Evolutionary conservation across 2,113 vertebrate species (phyloP).

Genomic region (Poecile atricapillus): DNA sequence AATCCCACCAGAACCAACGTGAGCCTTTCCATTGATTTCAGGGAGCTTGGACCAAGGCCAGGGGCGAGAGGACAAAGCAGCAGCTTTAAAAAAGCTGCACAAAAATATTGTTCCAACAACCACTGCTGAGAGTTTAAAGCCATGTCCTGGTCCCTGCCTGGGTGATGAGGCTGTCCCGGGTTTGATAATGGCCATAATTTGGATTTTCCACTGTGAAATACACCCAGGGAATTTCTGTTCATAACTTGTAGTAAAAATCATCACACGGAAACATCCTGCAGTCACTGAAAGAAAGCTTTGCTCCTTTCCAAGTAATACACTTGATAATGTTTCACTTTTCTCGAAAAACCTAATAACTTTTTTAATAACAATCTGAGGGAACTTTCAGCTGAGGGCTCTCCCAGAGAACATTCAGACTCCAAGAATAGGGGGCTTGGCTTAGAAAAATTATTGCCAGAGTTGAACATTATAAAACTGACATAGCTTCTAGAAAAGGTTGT

Average conservation of each 20-base stretch:
- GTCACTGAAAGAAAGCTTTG: background rate
- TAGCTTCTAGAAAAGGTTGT: conserved; percentile 23
- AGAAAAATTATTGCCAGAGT: background rate
- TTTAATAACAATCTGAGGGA: background rate
- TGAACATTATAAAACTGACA: background rate
- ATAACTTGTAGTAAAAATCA: background rate
- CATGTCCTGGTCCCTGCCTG: background rate
- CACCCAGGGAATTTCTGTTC: background rate
- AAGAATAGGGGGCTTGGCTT: background rate
- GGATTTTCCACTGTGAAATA: background rate
- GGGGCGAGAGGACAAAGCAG: background rate
- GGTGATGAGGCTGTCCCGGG: background rate
- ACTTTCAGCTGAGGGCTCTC: background rate
- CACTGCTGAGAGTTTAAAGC: background rate
- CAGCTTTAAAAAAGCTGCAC: background rate
- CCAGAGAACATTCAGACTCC: background rate
- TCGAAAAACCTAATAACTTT: background rate
- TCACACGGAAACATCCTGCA: background rate
- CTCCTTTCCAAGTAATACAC: conserved; percentile 11
- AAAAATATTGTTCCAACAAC: background rate
- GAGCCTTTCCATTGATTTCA: background rate
- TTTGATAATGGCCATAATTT: background rate
- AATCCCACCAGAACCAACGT: background rate
- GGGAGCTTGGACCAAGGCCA: background rate
- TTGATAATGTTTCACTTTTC: conserved; percentile 1